A percentile compares a stretch with the other conserved stretches of the same genome.
Conservation (phyloP, 2,888 invertebrate species). For the Pheosia tremula region DNA sequence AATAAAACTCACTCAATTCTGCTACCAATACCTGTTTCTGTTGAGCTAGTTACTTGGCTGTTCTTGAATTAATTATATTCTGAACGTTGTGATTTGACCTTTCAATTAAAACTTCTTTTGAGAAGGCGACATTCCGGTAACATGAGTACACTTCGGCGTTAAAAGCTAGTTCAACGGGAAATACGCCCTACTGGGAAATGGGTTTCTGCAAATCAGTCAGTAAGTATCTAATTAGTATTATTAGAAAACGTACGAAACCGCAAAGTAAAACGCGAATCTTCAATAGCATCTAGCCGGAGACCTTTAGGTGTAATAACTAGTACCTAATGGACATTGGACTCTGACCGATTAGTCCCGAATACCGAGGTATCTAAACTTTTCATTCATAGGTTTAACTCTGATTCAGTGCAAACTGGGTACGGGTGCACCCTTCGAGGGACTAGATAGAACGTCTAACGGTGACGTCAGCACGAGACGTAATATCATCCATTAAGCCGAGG, state of each 20-base stretch:
- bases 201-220: neutral
- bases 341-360: neutral
- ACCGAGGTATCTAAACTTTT: neutral
- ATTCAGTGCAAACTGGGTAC: conserved; percentile 4
- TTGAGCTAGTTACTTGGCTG: neutral
- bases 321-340: neutral
- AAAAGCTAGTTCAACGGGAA: neutral
- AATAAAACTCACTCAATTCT: neutral
- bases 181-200: neutral
- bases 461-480: conserved; percentile 73
- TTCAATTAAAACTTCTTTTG: neutral
- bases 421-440: conserved; percentile 12
- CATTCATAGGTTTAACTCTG: conserved; percentile 2
- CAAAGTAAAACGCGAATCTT: too few relatives aligned
- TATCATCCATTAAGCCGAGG: conserved; percentile 66
- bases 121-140: neutral
- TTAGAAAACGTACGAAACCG: neutral
- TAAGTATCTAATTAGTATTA: neutral
- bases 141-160: neutral
- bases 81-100: neutral
- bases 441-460: conserved; percentile 49
- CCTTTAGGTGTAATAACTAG: neutral
- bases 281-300: neutral
- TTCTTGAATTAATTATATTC: neutral
- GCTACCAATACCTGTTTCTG: too few relatives aligned